These are phyloP conservation scores for Sphecodes monilicornis DNA, from an alignment of 2,888 invertebrate species.

Conservation along the genomic window DNA sequence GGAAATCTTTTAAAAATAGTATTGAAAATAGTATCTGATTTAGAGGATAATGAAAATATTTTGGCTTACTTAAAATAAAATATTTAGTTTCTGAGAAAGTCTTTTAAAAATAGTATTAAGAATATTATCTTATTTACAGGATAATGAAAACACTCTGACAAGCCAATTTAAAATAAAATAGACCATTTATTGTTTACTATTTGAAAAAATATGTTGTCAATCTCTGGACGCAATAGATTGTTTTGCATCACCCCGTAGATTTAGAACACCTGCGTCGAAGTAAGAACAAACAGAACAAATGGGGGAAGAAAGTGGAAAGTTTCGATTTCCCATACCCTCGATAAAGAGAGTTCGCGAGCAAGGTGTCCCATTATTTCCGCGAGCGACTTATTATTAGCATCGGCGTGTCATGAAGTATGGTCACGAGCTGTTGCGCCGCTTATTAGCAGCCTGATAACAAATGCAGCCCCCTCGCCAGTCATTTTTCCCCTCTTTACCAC, in stretches of 20 bases:
- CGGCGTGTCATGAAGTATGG: constrained; percentile 3
- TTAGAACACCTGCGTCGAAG: background rate
- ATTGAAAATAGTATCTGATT: too few species aligned
- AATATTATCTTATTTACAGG: background rate
- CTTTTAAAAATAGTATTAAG: too few species aligned
- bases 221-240: too few species aligned
- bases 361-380: constrained; percentile 10
- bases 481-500: constrained; percentile 38
- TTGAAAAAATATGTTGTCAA: too few species aligned
- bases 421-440: background rate
- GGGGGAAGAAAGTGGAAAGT: background rate
- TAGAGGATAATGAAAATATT: too few species aligned
- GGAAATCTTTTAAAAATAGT: too few species aligned
- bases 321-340: background rate
- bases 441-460: constrained; percentile 45
- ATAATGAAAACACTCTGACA: background rate
- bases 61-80: too few species aligned
- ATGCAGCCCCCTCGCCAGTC: background rate
- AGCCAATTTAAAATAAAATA: background rate
- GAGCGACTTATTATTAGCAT: constrained; percentile 14
- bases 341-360: background rate
- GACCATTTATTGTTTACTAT: background rate
- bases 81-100: too few species aligned
- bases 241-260: background rate
- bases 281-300: background rate